Conservation (phyloP, 2,113 vertebrate species). For the Pelmatolapia mariae region DNA sequence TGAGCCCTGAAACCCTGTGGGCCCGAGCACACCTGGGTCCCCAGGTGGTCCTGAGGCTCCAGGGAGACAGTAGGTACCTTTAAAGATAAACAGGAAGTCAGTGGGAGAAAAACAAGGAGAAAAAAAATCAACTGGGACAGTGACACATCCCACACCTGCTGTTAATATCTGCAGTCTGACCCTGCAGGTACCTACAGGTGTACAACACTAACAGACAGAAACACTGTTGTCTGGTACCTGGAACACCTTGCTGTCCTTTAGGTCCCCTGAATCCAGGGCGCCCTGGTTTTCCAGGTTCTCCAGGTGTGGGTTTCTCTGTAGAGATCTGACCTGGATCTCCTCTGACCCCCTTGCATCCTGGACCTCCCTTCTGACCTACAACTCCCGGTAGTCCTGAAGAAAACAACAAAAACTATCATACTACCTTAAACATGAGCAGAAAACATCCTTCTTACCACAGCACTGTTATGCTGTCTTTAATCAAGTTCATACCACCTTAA, state of each 20-base stretch:
- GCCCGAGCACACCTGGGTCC: slow-evolving; percentile 38
- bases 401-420: neutral
- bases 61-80: slow-evolving; percentile 58
- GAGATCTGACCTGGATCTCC: slow-evolving; percentile 47
- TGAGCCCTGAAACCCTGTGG: slow-evolving; percentile 27
- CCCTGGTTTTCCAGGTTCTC: slow-evolving; percentile 68
- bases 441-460: neutral
- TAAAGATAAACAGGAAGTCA: neutral
- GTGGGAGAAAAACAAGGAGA: neutral
- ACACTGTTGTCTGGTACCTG: slow-evolving; percentile 27
- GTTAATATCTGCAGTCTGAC: neutral
- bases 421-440: neutral
- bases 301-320: neutral
- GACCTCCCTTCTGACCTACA: slow-evolving; percentile 51
- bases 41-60: slow-evolving; percentile 52
- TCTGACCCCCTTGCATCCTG: slow-evolving; percentile 67
- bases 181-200: neutral
- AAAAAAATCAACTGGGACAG: neutral
- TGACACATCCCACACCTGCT: neutral
- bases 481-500: neutral
- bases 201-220: neutral
- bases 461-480: neutral
- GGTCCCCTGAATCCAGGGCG: slow-evolving; percentile 11
- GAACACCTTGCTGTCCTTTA: slow-evolving; percentile 43
- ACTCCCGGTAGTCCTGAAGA: slow-evolving; percentile 46